phyloP scores from a whole-genome alignment of 2,888 invertebrate species.

The Embidobia sp. region DNA sequence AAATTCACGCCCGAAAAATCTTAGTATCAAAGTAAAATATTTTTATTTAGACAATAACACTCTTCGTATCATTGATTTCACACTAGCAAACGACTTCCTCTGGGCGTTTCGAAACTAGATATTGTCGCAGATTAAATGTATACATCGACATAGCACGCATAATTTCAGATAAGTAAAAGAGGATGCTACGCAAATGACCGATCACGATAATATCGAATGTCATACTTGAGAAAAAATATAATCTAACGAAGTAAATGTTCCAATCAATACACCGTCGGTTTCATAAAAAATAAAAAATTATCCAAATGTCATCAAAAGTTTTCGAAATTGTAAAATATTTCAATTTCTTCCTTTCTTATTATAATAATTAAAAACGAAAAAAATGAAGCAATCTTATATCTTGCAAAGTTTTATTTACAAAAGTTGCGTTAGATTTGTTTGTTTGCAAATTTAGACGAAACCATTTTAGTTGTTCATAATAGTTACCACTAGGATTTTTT shows the following conservation, averaged over 20 bases:
- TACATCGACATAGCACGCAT: slow-evolving; percentile 48
- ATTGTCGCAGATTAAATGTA: slow-evolving; percentile 39
- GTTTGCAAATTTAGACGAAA: no score
- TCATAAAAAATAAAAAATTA: no score
- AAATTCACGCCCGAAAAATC: no score
- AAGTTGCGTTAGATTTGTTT: no score
- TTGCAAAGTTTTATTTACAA: no score
- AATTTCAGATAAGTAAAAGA: slow-evolving; percentile 34
- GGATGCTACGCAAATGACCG: slow-evolving; percentile 40
- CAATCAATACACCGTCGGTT: neutral
- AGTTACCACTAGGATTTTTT: slow-evolving; percentile 55
- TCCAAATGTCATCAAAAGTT: no score
- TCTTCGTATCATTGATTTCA: slow-evolving; percentile 15
- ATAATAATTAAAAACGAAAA: no score
- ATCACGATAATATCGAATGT: slow-evolving; percentile 33
- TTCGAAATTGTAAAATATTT: no score
- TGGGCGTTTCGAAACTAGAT: slow-evolving; percentile 48
- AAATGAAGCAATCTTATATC: no score
- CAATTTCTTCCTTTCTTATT: no score
- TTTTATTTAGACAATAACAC: slow-evolving; percentile 8
- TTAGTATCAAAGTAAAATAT: no score
- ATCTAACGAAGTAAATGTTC: slow-evolving; percentile 9
- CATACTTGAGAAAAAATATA: slow-evolving; percentile 20
- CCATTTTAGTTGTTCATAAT: slow-evolving; percentile 69
- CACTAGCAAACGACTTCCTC: slow-evolving; percentile 22